phyloP scores from a whole-genome alignment of 2,888 invertebrate species.

The Noctua janthe region DNA sequence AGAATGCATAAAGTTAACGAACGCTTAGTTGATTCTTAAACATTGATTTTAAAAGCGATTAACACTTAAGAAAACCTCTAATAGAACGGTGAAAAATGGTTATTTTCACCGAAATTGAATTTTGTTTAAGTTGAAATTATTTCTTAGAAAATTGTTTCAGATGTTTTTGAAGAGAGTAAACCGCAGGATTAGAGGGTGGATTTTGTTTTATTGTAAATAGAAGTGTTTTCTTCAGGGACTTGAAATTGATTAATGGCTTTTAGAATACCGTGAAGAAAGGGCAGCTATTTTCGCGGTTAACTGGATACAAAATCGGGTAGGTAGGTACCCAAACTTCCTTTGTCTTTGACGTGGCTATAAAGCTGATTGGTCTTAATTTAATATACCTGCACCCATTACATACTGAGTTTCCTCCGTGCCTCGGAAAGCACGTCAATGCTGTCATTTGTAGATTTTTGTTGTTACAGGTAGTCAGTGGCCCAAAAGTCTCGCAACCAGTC shows the following conservation, averaged over 20 bases:
- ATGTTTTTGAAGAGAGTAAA: conserved; percentile 10
- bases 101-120: conserved; percentile 23
- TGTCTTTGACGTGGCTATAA: not conserved
- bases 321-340: not conserved
- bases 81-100: not conserved
- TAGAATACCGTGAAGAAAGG: not conserved
- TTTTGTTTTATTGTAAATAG: not conserved
- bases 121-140: conserved; percentile 2
- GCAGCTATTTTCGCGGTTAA: not conserved
- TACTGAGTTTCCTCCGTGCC: not conserved
- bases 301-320: not conserved
- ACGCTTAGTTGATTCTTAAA: conserved; percentile 9
- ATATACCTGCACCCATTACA: not conserved
- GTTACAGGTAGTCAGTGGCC: not conserved
- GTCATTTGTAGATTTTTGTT: not conserved
- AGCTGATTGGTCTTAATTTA: not conserved
- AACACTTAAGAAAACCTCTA: not conserved
- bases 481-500: not conserved
- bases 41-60: conserved; percentile 18
- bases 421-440: not conserved
- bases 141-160: conserved; percentile 16
- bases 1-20: conserved; percentile 42
- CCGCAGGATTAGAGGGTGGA: not conserved
- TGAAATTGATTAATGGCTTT: conserved; percentile 18
- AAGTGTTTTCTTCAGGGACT: not conserved